Base-by-base conservation (phyloP, 2,797 vertebrate genomes). In the Ceryle rudis region DNA sequence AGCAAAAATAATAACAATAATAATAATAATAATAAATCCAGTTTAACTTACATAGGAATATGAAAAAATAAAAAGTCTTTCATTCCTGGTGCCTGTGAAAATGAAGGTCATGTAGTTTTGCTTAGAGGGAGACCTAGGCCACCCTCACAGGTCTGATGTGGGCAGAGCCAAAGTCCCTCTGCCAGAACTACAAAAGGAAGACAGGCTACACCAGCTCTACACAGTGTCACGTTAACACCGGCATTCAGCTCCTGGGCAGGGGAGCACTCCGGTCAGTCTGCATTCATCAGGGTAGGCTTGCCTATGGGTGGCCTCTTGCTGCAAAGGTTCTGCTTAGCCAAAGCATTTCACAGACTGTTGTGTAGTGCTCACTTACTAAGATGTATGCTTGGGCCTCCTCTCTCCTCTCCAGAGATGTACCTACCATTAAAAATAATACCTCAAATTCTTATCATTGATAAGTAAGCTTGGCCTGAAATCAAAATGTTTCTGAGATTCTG, bases 261-360 rank as follows among this genome's bases (percentile, higher is more conserved):
- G 1, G 6, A 61, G n/a, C 2, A 2, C 15, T 46, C 14, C 0
- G 2, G 20, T 5, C 1, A 0, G 6, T 26, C 19, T 37, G 12
- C 52, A 37, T 21, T 28, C 5, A 0, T n/a, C 35, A 23, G 39
- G 39, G 31, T 20, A n/a, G 6, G 6, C 11, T 6, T 54, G 31
- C 8, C 21, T 64, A 14, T 2, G 9, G 15, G 28, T 20, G 46
- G 29, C 25, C 8, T 80, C 7, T 14, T 44, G 22, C 33, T 66
- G 47, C 47, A 12, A 5, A 33, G 11, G 5, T 72, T 75, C 47
- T 81, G 39, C 69, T 72, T 13, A 47, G 33, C 23, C 52, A 39
- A 37, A 80, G 16, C n/a, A 23, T 47, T 69, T 69, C 46, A 49
- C 14, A 33, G 6, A 22, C 33, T 39, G 7, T 31, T 62, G 42